A percentile compares a stretch with the other conserved stretches of the same genome.
phyloP scores from a whole-genome alignment of 2,888 invertebrate genomes.

The Anoncus sp. region DNA sequence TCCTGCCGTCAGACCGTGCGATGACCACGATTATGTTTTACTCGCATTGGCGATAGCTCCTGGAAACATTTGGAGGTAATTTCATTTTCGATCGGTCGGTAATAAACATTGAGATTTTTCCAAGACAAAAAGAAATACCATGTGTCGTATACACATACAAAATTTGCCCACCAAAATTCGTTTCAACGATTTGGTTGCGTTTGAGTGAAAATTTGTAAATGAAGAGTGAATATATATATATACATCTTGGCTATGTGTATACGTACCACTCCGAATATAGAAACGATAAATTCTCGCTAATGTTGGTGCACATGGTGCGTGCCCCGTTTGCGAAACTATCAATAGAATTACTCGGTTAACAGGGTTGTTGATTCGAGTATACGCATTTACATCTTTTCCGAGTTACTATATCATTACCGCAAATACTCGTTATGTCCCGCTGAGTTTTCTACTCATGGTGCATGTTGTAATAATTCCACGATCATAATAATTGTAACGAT shows the following conservation, averaged over 20 bases:
- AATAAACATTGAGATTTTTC: too few species aligned
- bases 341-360: constrained; percentile 17
- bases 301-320: neutral
- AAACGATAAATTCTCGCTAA: neutral
- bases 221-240: neutral
- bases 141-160: too few species aligned
- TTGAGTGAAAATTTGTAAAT: neutral
- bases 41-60: too few species aligned
- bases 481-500: constrained; percentile 9
- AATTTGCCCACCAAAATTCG: too few species aligned
- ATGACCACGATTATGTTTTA: too few species aligned
- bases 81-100: too few species aligned
- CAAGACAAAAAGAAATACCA: too few species aligned
- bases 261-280: neutral
- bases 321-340: constrained; percentile 14
- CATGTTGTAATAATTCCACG: constrained; percentile 6
- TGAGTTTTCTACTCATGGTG: constrained; percentile 11
- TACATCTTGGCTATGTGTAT: neutral
- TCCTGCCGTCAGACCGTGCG: too few species aligned
- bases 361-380: neutral
- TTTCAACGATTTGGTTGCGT: too few species aligned
- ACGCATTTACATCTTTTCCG: constrained; percentile 3
- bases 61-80: too few species aligned
- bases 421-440: neutral
- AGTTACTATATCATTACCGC: constrained; percentile 8